These are phyloP conservation scores for Metellina segmentata DNA, from an alignment of 2,888 invertebrate genomes.

Conservation along the genomic window DNA sequence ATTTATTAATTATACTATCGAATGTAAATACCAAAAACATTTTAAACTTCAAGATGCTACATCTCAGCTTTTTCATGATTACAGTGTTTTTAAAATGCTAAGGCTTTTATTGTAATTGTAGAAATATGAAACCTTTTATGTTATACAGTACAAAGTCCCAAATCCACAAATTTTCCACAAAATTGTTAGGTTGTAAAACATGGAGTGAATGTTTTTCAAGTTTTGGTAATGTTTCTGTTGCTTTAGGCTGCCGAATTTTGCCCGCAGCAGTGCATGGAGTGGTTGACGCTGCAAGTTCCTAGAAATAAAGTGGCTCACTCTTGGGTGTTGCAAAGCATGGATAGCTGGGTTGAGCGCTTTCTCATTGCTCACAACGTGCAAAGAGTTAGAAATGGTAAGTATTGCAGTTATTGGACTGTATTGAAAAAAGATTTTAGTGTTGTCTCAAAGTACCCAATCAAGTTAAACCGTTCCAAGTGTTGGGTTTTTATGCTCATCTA, in stretches of 20 bases:
- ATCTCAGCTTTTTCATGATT: too few species aligned
- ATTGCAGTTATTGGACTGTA: background rate
- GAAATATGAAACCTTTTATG: too few species aligned
- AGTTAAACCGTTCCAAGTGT: background rate
- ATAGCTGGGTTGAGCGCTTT: conserved; percentile 94
- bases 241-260: conserved; percentile 88
- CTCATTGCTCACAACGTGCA: conserved; percentile 92
- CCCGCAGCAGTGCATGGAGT: conserved; percentile 94
- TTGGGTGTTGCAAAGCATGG: conserved; percentile 95
- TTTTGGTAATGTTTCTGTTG: background rate
- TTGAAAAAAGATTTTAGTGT: background rate
- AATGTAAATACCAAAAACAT: too few species aligned
- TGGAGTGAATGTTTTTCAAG: background rate
- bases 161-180: too few species aligned
- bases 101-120: too few species aligned
- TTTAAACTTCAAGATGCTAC: too few species aligned
- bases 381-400: conserved; percentile 89
- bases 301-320: conserved; percentile 94
- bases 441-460: background rate
- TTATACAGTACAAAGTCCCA: too few species aligned
- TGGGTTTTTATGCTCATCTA: background rate
- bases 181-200: background rate
- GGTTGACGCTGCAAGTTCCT: conserved; percentile 86
- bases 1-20: too few species aligned
- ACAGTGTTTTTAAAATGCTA: too few species aligned